phyloP scores from a whole-genome alignment of 2,113 vertebrate species.

The Neogobius melanostomus region DNA sequence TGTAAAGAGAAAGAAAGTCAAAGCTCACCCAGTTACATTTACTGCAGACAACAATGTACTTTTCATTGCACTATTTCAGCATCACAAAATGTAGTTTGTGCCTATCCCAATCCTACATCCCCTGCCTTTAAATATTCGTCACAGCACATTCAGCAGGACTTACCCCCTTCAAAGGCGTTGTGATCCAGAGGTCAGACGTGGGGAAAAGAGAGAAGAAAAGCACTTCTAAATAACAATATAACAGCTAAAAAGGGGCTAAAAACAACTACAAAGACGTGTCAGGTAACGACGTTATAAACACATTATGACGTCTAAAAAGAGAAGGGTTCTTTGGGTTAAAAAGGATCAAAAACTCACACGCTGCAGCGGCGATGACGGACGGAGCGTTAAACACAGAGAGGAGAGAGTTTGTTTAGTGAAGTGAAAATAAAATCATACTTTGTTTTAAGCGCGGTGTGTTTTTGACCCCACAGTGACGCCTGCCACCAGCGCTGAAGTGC shows the following conservation, averaged over 20 bases:
- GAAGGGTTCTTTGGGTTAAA: conserved; percentile 67
- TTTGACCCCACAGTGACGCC: conserved; percentile 1
- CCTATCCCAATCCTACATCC: no score
- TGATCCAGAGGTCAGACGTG: conserved; percentile 75
- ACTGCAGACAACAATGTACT: no score
- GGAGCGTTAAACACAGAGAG: conserved; percentile 71
- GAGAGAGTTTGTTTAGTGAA: conserved; percentile 28
- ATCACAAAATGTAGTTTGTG: no score
- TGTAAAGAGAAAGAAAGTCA: no score
- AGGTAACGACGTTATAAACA: conserved; percentile 81
- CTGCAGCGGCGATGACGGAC: conserved; percentile 32
- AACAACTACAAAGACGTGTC: conserved; percentile 89
- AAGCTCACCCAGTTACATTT: no score
- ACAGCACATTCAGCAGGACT: conserved; percentile 73
- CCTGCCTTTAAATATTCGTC: conserved; percentile 51
- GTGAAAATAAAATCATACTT: background rate
- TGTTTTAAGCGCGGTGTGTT: background rate
- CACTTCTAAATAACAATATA: conserved; percentile 38
- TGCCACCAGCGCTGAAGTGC: background rate
- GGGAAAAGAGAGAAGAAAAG: conserved; percentile 8
- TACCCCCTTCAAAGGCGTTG: conserved; percentile 87
- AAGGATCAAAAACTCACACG: conserved; percentile 84
- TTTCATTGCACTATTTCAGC: no score
- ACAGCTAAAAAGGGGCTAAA: conserved; percentile 82
- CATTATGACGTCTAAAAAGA: conserved; percentile 75